Base-by-base conservation (phyloP, 2,888 invertebrate genomes). In the Drosophila eohydei region DNA sequence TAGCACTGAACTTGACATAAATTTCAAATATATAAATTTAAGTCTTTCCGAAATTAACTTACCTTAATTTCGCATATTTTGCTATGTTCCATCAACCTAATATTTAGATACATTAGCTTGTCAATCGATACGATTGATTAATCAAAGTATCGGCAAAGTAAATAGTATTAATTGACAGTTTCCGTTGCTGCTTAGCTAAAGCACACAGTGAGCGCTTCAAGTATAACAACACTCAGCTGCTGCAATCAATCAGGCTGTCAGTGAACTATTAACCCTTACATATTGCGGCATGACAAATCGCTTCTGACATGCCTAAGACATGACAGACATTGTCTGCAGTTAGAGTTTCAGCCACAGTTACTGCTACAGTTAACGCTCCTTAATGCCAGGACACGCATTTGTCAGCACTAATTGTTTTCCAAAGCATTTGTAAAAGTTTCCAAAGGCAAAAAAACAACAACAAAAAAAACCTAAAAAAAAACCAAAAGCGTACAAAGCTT, bases 341-440 rank as follows among this genome's bases (percentile, higher is more conserved):
- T 68, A 26, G 38, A 48, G 32, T 36, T 48, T 9, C 46, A 46
- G 61, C 14, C 61, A n/a, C 41, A 59, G n/a, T 48, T 28, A 12
- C 28, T 28, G 26, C 11, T 54, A 54, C 44, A 62, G 58, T 51
- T 46, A 28, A 21, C 32, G 62, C 54, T 60, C 36, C 41, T 74
- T 70, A 66, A 62, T 51, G 75, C 51, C 50, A 62, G 56, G 54
- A 60, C 56, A 63, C 67, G 61, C 83, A 82, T 82, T 85, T 85
- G 69, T 85, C 80, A 74, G 65, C 67, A 71, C 83, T 84, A 84
- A 84, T 84, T 84, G 83, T 89, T 84, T 84, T 83, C 71, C 69
- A 74, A 75, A 68, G 59, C 75, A 75, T 71, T 82, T 72, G 46
- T 65, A 58, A 66, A 64, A 66, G 56, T 66, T 64, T 32, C 67